These are phyloP conservation scores for Oxyura jamaicensis DNA, from an alignment of 2,113 vertebrate species.

Conservation along the genomic window DNA sequence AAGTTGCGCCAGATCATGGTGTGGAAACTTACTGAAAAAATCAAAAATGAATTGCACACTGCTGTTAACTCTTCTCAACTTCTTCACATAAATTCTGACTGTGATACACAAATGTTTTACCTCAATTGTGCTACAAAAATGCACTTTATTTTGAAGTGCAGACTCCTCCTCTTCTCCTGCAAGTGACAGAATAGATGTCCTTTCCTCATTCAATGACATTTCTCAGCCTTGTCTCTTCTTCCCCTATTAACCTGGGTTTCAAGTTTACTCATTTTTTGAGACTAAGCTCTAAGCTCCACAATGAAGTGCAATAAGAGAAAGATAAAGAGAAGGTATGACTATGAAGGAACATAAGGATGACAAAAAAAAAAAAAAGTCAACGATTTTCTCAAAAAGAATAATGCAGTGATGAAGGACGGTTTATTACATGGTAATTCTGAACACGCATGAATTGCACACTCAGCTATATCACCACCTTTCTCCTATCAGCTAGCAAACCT, in stretches of 20 bases:
- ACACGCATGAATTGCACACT: accelerated
- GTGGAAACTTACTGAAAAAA: background rate
- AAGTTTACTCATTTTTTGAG: background rate
- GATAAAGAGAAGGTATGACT: no score
- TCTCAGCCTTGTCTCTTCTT: background rate
- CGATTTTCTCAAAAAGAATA: no score
- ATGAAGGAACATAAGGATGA: no score
- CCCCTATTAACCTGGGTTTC: background rate
- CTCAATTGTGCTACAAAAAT: background rate
- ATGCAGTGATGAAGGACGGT: background rate
- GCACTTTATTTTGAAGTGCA: background rate
- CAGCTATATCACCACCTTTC: accelerated
- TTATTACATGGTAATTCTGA: background rate
- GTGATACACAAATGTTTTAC: background rate
- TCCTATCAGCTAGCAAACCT: background rate
- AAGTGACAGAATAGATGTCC: background rate
- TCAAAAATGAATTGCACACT: background rate
- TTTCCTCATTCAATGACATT: background rate
- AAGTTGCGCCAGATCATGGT: background rate
- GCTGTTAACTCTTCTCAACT: background rate
- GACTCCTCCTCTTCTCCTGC: background rate
- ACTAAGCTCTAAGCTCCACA: background rate
- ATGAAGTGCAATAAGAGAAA: background rate
- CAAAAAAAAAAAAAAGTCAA: no score
- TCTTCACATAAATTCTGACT: background rate